Conservation (phyloP, 2,113 vertebrate genomes). For the Sceloporus undulatus region DNA sequence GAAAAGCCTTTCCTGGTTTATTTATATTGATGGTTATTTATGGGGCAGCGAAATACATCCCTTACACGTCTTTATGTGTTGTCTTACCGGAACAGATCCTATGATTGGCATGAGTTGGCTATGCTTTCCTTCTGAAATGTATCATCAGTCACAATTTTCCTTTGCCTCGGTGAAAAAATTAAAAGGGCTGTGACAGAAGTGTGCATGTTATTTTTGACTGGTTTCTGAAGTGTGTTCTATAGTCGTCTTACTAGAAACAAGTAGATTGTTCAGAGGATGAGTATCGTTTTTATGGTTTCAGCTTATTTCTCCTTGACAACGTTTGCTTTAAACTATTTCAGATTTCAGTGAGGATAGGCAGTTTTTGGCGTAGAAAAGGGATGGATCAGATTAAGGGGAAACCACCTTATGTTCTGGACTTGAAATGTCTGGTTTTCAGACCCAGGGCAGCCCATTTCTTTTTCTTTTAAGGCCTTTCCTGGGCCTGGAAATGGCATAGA, state of each 20-base stretch:
- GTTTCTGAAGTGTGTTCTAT: neutral
- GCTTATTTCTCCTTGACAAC: neutral
- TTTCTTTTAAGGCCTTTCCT: too few relatives aligned
- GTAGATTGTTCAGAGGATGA: neutral
- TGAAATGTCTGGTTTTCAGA: too few relatives aligned
- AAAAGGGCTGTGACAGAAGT: neutral
- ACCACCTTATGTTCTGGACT: neutral
- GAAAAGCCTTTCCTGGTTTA: neutral
- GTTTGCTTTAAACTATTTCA: neutral
- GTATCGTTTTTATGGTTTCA: neutral
- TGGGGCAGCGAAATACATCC: slow-evolving; percentile 52
- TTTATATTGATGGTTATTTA: neutral
- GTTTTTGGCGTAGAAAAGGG: neutral
- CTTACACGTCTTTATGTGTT: slow-evolving; percentile 59
- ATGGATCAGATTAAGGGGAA: too few relatives aligned
- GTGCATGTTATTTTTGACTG: neutral
- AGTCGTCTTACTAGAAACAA: neutral
- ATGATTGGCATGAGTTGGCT: slow-evolving; percentile 30
- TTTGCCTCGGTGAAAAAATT: slow-evolving; percentile 7
- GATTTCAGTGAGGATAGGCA: too few relatives aligned
- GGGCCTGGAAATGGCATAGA: too few relatives aligned
- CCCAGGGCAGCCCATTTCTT: too few relatives aligned
- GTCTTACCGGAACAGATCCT: slow-evolving; percentile 12
- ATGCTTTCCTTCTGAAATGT: neutral
- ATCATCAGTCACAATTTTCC: neutral